Conservation (phyloP, 2,888 invertebrate species). For the Quadroppia sp. region DNA sequence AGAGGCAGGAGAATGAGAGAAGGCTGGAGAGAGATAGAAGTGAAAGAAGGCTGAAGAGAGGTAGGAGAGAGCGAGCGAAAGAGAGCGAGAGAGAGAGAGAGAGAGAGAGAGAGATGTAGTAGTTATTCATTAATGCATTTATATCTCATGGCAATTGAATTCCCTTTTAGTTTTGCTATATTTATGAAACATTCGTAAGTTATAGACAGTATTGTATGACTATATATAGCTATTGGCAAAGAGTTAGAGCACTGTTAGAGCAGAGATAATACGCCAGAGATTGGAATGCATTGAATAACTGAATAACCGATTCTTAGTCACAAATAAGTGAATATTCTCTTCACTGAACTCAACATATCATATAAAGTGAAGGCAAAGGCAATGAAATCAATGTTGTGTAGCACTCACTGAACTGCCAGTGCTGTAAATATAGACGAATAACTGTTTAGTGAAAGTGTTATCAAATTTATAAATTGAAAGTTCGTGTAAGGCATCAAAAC, state of each 20-base stretch:
- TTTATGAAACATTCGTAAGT: constrained; percentile 19
- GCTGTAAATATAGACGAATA: background rate
- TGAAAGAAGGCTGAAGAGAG: too few relatives aligned
- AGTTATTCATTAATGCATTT: constrained; percentile 35
- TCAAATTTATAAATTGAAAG: constrained; percentile 23
- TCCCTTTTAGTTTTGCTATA: constrained; percentile 31
- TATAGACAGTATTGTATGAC: background rate
- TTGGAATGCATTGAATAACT: constrained; percentile 21
- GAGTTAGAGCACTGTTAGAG: constrained; percentile 19
- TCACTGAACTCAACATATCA: constrained; percentile 6
- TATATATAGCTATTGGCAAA: constrained; percentile 32
- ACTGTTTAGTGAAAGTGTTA: background rate
- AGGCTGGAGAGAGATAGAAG: too few relatives aligned
- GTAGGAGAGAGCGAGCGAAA: too few relatives aligned
- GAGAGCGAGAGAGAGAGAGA: too few relatives aligned
- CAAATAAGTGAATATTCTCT: constrained; percentile 23
- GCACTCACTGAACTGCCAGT: background rate
- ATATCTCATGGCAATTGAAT: constrained; percentile 26
- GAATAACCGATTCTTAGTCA: constrained; percentile 33
- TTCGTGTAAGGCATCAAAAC: constrained; percentile 9
- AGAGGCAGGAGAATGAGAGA: too few relatives aligned
- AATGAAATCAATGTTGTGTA: background rate
- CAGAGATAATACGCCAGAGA: constrained; percentile 8
- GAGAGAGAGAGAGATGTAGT: too few relatives aligned
- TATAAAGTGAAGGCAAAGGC: background rate